Percentiles rank a stretch among this genome's conserved stretches.
These are phyloP conservation scores for Mormyrus proboscirostris DNA, from an alignment of 2,797 vertebrate genomes.

Conservation along the genomic window DNA sequence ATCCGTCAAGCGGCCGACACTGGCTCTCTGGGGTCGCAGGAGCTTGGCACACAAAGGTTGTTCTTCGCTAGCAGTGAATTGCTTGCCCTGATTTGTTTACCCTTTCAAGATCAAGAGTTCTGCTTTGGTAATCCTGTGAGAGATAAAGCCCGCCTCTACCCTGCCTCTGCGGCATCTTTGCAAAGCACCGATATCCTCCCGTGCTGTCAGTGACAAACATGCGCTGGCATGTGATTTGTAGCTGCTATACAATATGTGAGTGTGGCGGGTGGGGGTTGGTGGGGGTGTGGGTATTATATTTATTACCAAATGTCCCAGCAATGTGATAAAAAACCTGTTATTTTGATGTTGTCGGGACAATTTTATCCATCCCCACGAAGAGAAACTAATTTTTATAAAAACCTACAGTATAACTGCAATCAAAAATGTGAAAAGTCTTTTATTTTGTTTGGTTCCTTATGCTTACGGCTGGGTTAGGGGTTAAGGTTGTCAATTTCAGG, in stretches of 20 bases:
- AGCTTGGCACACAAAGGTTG: not conserved
- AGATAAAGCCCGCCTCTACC: not conserved
- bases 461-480: not conserved
- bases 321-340: not conserved
- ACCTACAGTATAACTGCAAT: not conserved
- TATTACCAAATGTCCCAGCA: not conserved
- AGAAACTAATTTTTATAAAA: not conserved
- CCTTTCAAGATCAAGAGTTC: not conserved
- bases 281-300: not conserved
- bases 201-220: not conserved
- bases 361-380: not conserved
- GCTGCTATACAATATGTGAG: not conserved
- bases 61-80: not conserved
- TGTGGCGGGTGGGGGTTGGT: too few species aligned
- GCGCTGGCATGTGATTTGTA: not conserved
- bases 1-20: not conserved
- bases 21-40: not conserved
- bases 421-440: not conserved
- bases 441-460: not conserved
- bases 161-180: not conserved
- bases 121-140: not conserved
- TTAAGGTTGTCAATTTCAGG: not conserved
- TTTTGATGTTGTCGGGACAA: not conserved
- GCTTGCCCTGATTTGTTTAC: not conserved
- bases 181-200: not conserved